Percentiles rank a stretch among this genome's conserved stretches.
Evolutionary conservation across 2,797 vertebrate species (phyloP).

Genomic region (Gila robusta): DNA sequence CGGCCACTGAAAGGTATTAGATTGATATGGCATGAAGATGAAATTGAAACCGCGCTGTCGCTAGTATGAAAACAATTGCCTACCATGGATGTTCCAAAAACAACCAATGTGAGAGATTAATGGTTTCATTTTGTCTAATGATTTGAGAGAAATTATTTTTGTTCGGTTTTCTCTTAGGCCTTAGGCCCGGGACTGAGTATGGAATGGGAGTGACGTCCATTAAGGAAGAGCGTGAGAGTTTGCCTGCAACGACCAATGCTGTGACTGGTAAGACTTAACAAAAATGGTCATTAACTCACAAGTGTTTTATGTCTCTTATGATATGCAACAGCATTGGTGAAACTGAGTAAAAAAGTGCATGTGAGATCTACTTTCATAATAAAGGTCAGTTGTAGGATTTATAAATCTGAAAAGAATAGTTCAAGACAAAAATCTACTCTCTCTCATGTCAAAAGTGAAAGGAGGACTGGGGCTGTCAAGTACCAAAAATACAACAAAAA

Average conservation of each 20-base stretch:
- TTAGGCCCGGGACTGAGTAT: conserved; percentile 94
- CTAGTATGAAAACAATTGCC: conserved; percentile 27
- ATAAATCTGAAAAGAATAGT: not conserved
- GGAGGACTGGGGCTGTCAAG: not conserved
- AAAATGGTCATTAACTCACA: not conserved
- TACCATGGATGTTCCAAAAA: conserved; percentile 14
- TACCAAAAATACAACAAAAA: not conserved
- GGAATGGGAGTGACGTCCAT: conserved; percentile 97
- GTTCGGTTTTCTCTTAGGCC: conserved; percentile 74
- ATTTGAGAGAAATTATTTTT: conserved; percentile 10
- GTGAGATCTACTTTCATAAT: not conserved
- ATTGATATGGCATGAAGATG: conserved; percentile 42
- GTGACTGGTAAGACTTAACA: conserved; percentile 84
- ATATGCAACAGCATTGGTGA: not conserved
- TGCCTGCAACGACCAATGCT: conserved; percentile 91
- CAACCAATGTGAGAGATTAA: conserved; percentile 32
- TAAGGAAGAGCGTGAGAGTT: conserved; percentile 90
- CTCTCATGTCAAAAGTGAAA: not conserved
- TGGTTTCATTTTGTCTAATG: conserved; percentile 48
- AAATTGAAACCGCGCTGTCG: conserved; percentile 42
- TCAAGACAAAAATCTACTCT: not conserved
- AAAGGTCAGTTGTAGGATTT: not conserved
- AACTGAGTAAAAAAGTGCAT: not conserved
- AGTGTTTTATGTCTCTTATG: not conserved
- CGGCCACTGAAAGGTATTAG: conserved; percentile 24